phyloP scores from a whole-genome alignment of 2,113 vertebrate genomes.

The Corythornis vintsioides region DNA sequence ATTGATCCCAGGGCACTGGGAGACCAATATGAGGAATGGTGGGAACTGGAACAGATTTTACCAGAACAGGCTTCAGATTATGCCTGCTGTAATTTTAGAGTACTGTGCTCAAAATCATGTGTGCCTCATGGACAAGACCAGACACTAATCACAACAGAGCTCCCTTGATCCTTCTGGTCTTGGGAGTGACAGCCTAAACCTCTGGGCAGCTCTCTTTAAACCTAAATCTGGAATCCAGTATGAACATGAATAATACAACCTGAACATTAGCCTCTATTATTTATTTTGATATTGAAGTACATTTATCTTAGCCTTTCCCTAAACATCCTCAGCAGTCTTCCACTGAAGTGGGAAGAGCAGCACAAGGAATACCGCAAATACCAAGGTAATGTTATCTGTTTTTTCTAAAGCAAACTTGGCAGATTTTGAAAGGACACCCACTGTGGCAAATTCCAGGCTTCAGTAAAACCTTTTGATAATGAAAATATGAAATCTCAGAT shows the following conservation, averaged over 20 bases:
- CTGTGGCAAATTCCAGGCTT: constrained; percentile 49
- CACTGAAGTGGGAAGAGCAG: constrained; percentile 36
- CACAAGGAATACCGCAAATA: constrained; percentile 52
- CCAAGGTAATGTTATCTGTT: constrained; percentile 56
- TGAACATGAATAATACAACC: constrained; percentile 23
- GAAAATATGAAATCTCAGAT: constrained; percentile 37
- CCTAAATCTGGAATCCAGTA: neutral
- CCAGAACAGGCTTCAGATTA: neutral
- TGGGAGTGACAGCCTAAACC: neutral
- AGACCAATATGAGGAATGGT: neutral
- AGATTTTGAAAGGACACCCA: constrained; percentile 54
- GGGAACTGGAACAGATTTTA: neutral
- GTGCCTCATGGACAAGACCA: neutral
- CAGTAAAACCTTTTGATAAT: constrained; percentile 40
- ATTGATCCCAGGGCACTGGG: neutral
- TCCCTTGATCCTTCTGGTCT: neutral
- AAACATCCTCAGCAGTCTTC: constrained; percentile 60
- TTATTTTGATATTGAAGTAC: constrained; percentile 57
- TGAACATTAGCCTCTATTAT: constrained; percentile 13
- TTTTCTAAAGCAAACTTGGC: constrained; percentile 55
- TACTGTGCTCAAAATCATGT: neutral
- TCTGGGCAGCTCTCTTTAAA: constrained; percentile 10
- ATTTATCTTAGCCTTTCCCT: constrained; percentile 67
- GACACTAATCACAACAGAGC: neutral
- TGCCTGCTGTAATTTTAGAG: neutral